These are phyloP conservation scores for Phylloscopus collybita DNA, from an alignment of 2,797 vertebrate genomes.

Conservation along the genomic window DNA sequence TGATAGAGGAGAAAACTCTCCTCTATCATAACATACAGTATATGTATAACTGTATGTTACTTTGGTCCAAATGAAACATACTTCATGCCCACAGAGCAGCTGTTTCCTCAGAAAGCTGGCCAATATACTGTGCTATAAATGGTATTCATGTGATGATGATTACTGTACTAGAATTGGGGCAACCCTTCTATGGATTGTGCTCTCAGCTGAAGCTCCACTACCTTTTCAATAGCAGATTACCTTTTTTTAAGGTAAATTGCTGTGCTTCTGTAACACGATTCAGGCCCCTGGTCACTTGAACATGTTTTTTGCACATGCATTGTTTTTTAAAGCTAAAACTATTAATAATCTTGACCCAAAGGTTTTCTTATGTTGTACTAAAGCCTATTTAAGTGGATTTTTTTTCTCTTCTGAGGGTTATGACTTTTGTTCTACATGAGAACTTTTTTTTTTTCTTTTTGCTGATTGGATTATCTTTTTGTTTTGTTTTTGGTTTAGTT, in stretches of 20 bases:
- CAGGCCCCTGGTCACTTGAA: not conserved
- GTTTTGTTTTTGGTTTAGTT: too few species aligned
- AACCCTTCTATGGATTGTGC: not conserved
- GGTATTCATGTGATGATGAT: not conserved
- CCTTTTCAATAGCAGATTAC: not conserved
- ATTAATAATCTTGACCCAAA: not conserved
- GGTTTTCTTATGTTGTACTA: not conserved
- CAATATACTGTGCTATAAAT: not conserved
- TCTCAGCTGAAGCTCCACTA: not conserved
- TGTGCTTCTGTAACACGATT: not conserved
- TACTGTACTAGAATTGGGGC: not conserved
- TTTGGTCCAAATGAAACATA: not conserved
- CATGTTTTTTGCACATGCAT: rapidly evolving
- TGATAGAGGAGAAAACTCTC: not conserved
- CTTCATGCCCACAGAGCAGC: not conserved
- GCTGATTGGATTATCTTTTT: not conserved
- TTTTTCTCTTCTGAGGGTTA: not conserved
- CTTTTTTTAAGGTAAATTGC: not conserved
- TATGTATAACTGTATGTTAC: not conserved
- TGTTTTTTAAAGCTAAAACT: not conserved
- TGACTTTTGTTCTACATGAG: not conserved
- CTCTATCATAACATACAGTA: too few species aligned
- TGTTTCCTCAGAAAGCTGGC: not conserved
- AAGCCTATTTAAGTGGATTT: not conserved
- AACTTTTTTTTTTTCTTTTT: not conserved